These are phyloP conservation scores for Priocnemis perturbator DNA, from an alignment of 2,888 invertebrate species.

Conservation along the genomic window DNA sequence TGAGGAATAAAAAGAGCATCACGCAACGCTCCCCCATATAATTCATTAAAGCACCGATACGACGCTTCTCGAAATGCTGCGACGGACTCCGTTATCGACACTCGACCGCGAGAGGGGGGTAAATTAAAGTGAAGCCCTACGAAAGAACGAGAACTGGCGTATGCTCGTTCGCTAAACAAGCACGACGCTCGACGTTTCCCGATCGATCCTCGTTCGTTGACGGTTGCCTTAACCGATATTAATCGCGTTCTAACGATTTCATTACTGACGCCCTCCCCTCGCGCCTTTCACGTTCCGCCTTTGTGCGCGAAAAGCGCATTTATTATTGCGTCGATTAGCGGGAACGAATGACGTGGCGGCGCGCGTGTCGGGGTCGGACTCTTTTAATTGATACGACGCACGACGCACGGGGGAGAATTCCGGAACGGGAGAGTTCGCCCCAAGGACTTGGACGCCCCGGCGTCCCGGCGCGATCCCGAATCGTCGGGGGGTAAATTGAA, in stretches of 20 bases:
- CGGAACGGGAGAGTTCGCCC: conserved; percentile 38
- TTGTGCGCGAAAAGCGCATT: conserved; percentile 10
- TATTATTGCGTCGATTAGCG: conserved; percentile 11
- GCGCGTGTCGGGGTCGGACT: conserved; percentile 9
- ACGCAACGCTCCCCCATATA: neutral
- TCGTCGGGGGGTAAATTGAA: conserved; percentile 64
- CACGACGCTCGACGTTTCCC: neutral
- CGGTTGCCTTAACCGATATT: neutral
- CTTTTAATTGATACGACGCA: conserved; percentile 23
- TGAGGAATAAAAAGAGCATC: too few relatives aligned
- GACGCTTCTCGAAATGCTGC: too few relatives aligned
- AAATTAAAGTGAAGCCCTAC: too few relatives aligned
- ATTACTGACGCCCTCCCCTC: too few relatives aligned
- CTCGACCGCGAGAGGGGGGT: too few relatives aligned
- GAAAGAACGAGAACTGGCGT: too few relatives aligned
- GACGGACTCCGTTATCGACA: too few relatives aligned
- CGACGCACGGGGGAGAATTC: conserved; percentile 25
- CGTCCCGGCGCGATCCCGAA: conserved; percentile 41
- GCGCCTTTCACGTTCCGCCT: neutral
- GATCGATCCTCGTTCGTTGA: neutral
- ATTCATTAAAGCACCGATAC: neutral
- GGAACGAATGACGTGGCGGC: conserved; percentile 17
- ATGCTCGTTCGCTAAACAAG: too few relatives aligned
- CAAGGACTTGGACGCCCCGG: conserved; percentile 48
- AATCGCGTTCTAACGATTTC: too few relatives aligned